These are phyloP conservation scores for Caradrina clavipalpis DNA, from an alignment of 2,888 invertebrate genomes.

Conservation along the genomic window DNA sequence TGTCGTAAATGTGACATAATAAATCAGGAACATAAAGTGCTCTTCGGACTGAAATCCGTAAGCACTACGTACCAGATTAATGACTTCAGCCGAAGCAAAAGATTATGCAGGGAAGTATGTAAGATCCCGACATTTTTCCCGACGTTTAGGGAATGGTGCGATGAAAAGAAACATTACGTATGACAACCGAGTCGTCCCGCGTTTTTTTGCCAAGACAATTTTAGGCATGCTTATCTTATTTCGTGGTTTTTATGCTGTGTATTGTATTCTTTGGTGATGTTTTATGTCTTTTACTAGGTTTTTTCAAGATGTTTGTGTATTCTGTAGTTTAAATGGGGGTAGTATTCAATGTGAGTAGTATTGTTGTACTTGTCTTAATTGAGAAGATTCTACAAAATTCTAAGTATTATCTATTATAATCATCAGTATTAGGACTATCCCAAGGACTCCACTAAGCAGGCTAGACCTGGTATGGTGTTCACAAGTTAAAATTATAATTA, in stretches of 20 bases:
- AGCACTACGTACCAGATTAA: conserved; percentile 30
- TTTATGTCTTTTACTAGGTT: conserved; percentile 3
- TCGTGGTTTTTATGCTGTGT: conserved; percentile 17
- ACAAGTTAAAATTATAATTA: too few relatives aligned
- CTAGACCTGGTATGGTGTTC: too few relatives aligned
- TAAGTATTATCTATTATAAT: too few relatives aligned
- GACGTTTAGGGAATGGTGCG: conserved; percentile 28
- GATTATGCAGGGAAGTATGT: conserved; percentile 40
- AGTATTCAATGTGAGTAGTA: too few relatives aligned
- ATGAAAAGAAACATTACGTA: conserved; percentile 48
- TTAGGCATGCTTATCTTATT: conserved; percentile 17
- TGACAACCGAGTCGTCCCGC: conserved; percentile 38
- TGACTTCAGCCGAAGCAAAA: conserved; percentile 26
- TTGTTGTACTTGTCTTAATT: too few relatives aligned
- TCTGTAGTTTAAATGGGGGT: too few relatives aligned
- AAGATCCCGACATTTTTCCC: conserved; percentile 28
- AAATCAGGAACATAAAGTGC: conserved; percentile 15
- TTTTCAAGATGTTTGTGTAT: neutral
- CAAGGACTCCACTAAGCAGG: too few relatives aligned
- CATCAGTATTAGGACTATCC: too few relatives aligned
- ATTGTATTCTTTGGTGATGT: neutral
- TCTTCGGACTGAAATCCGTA: conserved; percentile 10
- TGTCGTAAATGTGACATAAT: neutral
- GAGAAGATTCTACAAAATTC: too few relatives aligned
- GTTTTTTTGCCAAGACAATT: conserved; percentile 11